A percentile compares a stretch with the other conserved stretches of the same genome.
Evolutionary conservation across 2,888 invertebrate genomes (phyloP).

Genomic region (Hipparchia sbordonii): DNA sequence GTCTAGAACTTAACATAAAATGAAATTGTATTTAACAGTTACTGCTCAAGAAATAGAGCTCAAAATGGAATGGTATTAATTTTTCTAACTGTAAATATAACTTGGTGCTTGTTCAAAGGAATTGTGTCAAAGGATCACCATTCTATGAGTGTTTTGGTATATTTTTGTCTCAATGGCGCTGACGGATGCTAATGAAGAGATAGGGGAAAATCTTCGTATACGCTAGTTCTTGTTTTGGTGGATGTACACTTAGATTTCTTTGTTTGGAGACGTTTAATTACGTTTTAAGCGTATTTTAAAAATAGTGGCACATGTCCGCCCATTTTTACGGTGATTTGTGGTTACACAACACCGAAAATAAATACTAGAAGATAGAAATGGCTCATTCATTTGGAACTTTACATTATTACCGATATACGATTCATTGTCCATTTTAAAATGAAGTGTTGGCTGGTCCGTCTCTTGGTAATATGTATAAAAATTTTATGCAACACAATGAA

Average conservation of each 20-base stretch:
- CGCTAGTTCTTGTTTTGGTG: slow-evolving; percentile 29
- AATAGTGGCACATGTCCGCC: slow-evolving; percentile 24
- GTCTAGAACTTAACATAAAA: background rate
- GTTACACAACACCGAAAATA: slow-evolving; percentile 11
- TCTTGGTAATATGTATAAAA: too few relatives aligned
- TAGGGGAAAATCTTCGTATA: slow-evolving; percentile 23
- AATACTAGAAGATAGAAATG: background rate
- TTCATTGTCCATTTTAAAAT: too few relatives aligned
- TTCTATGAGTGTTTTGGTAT: slow-evolving; percentile 46
- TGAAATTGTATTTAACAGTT: slow-evolving; percentile 21
- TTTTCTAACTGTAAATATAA: slow-evolving; percentile 20
- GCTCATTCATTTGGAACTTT: background rate
- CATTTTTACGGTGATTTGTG: slow-evolving; percentile 28
- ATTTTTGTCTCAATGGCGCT: slow-evolving; percentile 51
- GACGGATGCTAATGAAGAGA: slow-evolving; percentile 47
- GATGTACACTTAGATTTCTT: slow-evolving; percentile 31
- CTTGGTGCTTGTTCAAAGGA: slow-evolving; percentile 39
- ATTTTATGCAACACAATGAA: too few relatives aligned
- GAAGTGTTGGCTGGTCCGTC: too few relatives aligned
- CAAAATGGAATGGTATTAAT: slow-evolving; percentile 31
- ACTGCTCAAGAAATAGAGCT: slow-evolving; percentile 20
- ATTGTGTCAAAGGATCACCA: slow-evolving; percentile 49
- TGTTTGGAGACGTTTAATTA: slow-evolving; percentile 33
- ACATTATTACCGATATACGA: too few relatives aligned
- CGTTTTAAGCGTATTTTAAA: slow-evolving; percentile 21